Evolutionary conservation across 2,113 vertebrate genomes (phyloP).

Genomic region (Myocastor coypus): DNA sequence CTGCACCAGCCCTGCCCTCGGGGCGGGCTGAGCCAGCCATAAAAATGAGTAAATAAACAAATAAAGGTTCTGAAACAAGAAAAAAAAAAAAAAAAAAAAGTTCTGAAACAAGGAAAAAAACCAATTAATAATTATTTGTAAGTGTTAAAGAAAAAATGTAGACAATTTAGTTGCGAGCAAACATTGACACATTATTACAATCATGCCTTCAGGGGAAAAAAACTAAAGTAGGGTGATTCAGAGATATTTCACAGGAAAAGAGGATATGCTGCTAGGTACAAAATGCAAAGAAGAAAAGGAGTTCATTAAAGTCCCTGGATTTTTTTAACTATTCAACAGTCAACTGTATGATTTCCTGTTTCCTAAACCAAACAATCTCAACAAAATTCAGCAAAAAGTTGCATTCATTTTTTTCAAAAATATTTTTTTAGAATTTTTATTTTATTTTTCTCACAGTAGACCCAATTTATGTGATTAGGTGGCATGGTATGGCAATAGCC

Average conservation of each 20-base stretch:
- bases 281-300: background rate
- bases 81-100: too few relatives aligned
- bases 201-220: background rate
- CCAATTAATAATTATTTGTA: background rate
- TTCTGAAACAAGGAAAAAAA: too few relatives aligned
- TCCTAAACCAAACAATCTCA: background rate
- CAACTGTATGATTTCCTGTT: background rate
- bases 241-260: background rate
- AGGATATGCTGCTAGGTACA: background rate
- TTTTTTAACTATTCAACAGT: background rate
- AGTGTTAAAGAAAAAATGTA: background rate
- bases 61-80: too few relatives aligned
- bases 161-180: background rate
- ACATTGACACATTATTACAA: background rate
- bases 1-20: too few relatives aligned
- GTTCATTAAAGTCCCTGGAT: background rate
- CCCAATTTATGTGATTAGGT: background rate
- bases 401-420: background rate
- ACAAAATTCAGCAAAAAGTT: slow-evolving; percentile 31
- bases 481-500: background rate
- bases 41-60: too few relatives aligned
- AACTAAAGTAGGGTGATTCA: background rate
- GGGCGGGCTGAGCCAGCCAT: too few relatives aligned
- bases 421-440: too few relatives aligned
- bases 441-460: background rate